A percentile compares a stretch with the other conserved stretches of the same genome.
These are phyloP conservation scores for Siderastrea radians DNA, from an alignment of 92 coral and sea anemone species.

Conservation along the genomic window DNA sequence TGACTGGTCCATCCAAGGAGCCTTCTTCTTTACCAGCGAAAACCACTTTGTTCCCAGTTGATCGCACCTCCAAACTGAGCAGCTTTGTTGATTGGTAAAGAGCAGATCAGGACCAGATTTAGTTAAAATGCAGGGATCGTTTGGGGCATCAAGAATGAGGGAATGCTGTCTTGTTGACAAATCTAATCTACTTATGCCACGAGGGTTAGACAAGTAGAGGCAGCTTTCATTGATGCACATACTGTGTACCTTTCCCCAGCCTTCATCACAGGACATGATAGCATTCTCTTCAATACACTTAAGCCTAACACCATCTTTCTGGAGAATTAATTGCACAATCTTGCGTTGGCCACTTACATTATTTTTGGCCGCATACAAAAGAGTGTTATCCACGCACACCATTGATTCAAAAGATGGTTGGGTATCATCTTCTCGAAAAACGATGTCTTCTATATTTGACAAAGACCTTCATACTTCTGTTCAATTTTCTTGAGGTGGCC, in stretches of 20 bases:
- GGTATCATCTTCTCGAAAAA: conserved; percentile 34
- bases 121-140: conserved; percentile 71
- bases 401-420: conserved; percentile 59
- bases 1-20: conserved; percentile 60
- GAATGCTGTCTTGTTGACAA: conserved; percentile 56
- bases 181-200: conserved; percentile 59
- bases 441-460: conserved; percentile 35
- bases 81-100: conserved; percentile 63
- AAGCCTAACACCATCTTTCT: conserved; percentile 68
- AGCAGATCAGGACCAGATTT: conserved; percentile 71
- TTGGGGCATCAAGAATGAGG: conserved; percentile 62
- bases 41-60: conserved; percentile 59
- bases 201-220: conserved; percentile 61
- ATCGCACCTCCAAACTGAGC: conserved; percentile 25
- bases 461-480: conserved; percentile 40
- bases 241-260: conserved; percentile 64
- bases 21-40: conserved; percentile 70
- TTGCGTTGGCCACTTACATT: conserved; percentile 51
- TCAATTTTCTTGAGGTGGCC: conserved; percentile 59
- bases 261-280: conserved; percentile 58
- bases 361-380: conserved; percentile 60
- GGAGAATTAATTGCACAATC: conserved; percentile 51
- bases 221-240: conserved; percentile 56
- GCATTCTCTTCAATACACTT: conserved; percentile 65
- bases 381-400: conserved; percentile 60